Evolutionary conservation across 2,113 vertebrate species (phyloP), one percentile per base, ranked within the genome.

Genomic region (Sitta europaea): DNA sequence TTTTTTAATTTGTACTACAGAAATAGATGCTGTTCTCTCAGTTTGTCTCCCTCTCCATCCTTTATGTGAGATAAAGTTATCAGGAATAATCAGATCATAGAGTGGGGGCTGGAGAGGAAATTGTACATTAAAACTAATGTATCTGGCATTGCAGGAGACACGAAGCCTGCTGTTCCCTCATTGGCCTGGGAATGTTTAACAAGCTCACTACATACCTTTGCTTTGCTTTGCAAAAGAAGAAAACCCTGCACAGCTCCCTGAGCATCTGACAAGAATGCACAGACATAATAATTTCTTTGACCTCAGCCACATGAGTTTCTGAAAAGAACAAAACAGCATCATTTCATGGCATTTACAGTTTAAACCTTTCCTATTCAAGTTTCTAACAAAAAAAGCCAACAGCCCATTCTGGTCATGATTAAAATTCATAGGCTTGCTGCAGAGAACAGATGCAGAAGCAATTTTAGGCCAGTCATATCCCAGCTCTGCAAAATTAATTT

Each of bases 401-500:
- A 99, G 98, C 98, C 98, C 98, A 98, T 99, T 99, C 98, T 98
- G 97, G 98, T 98, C 98, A 98, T 99, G 98, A 99, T 99, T 99
- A 99, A 99, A 99, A 99, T 99, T 98, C 99, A 99, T 99, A 98
- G 98, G 98, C 98, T 98, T 97, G 98, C 97, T 98, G 97, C 98
- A 98, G 97, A 98, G 98, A 98, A 98, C 98, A 98, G 98, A 98
- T 98, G 98, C 98, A 98, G 98, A 99, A 98, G 99, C 99, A 99
- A 99, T 99, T 99, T 99, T 97, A 98, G 98, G 98, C 98, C 99
- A 99, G 99, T 99, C 99, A 99, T 98, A 98, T 98, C 98, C 98
- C 98, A 98, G 98, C 99, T 98, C 98, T 98, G 98, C 99, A 99
- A 99, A 99, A 99, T 99, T 99, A 99, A 99, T 99, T 99, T 99